Conservation (phyloP, 2,888 invertebrate genomes). For the Monopis laevigella region DNA sequence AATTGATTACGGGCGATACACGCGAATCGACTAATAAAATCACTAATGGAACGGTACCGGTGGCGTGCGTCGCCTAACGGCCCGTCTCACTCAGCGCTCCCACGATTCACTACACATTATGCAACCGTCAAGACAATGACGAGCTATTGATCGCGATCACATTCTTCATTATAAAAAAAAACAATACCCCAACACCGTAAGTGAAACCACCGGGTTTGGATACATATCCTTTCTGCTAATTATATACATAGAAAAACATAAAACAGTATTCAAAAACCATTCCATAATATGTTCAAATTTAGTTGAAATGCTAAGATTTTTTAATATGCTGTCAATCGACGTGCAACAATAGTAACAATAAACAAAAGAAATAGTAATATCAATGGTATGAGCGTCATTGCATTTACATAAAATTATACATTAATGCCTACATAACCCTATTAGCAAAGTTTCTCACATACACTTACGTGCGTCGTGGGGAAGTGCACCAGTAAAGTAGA, state of each 20-base stretch:
- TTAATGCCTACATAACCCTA: slow-evolving; percentile 27
- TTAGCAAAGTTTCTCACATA: slow-evolving; percentile 34
- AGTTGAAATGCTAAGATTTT: too few relatives aligned
- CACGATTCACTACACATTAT: slow-evolving; percentile 54
- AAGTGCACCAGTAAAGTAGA: slow-evolving; percentile 11
- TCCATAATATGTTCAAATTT: too few relatives aligned
- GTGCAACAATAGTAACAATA: not conserved
- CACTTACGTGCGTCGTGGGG: slow-evolving; percentile 27
- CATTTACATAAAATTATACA: slow-evolving; percentile 33
- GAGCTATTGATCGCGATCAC: slow-evolving; percentile 36
- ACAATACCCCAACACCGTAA: slow-evolving; percentile 31
- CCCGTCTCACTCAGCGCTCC: slow-evolving; percentile 40
- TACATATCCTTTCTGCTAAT: too few relatives aligned
- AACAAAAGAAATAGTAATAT: slow-evolving; percentile 15
- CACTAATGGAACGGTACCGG: slow-evolving; percentile 61
- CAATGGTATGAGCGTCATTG: slow-evolving; percentile 24
- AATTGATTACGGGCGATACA: slow-evolving; percentile 60
- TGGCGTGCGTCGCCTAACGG: slow-evolving; percentile 64
- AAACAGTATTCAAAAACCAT: too few relatives aligned
- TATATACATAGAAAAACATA: too few relatives aligned
- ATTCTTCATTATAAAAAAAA: slow-evolving; percentile 36
- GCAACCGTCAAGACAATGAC: slow-evolving; percentile 49
- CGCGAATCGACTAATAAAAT: slow-evolving; percentile 64
- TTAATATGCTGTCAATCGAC: too few relatives aligned
- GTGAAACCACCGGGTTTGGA: slow-evolving; percentile 33